Evolutionary conservation across 1,140 invertebrate genomes (phyloP), one percentile per base, ranked within the genome.

Genomic region (Macrosteles quadrilineatus): DNA sequence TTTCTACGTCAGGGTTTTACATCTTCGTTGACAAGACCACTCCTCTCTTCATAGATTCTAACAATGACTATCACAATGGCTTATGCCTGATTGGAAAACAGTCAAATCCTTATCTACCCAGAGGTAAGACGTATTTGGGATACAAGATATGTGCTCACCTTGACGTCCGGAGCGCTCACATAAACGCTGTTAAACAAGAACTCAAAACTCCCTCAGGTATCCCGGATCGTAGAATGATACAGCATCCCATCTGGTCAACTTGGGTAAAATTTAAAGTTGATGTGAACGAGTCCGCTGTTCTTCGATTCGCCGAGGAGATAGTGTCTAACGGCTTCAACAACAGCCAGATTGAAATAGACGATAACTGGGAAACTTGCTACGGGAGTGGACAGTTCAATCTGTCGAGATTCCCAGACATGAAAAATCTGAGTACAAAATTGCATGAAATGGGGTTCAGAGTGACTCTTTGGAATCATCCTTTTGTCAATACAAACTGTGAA

Each of bases 291-390:
- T 72, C 76, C 0, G 83, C 85, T 19, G 85, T 96, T 0, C 71
- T 88, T 1, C 77, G 89, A 9, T 96, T 90, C 77, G 92, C 90
- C 0, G 70, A 88, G 36, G 83, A 90, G 75, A 95, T 97, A 57
- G 71, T 83, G 0, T 76, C 81, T 0, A 75, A 91, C 75, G 87
- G 86, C 0, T 96, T 94, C 74, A 82, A 86, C 0, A 86, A 89
- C 76, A 91, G 92, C 65, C 93, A 96, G 75, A 71, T 97, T 14
- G 94, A 96, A 82, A 93, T 98, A 57, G 95, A 97, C 76, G 95
- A 97, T 76, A 86, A 90, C 6, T 98, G 94, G 94, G 93, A 96
- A 76, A 87, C 86, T n/a, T 92, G 92, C 75, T 97, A 97, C 75
- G 95, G 95, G 1, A 91, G 93, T 19, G 81, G 92, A 17, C 83